Conservation (phyloP, 2,113 vertebrate species). For the Neodon shergylaensis region DNA sequence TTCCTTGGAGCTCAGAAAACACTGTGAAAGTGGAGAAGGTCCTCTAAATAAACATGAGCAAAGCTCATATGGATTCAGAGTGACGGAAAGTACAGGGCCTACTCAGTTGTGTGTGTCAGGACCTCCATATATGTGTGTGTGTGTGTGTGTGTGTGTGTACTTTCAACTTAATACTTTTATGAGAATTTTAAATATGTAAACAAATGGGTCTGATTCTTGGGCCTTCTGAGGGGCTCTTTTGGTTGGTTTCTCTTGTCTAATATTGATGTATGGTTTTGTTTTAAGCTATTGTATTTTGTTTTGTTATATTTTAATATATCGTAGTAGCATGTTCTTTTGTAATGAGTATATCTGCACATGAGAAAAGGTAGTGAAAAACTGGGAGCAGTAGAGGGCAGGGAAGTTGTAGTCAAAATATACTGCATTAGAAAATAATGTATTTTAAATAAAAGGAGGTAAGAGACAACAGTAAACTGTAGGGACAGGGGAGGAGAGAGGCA, state of each 20-base stretch:
- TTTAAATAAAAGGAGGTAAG: too few relatives aligned
- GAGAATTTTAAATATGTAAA: too few relatives aligned
- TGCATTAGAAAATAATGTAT: neutral
- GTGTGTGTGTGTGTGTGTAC: too few relatives aligned
- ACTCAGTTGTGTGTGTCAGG: too few relatives aligned
- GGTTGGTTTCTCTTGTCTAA: neutral
- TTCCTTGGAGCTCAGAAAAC: neutral
- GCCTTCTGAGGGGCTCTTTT: neutral
- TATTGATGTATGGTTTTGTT: neutral
- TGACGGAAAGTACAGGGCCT: neutral
- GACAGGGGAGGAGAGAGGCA: neutral
- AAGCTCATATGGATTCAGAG: neutral
- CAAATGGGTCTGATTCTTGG: neutral
- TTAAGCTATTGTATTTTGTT: neutral
- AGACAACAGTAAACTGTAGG: too few relatives aligned
- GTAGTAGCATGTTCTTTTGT: neutral
- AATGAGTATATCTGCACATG: neutral
- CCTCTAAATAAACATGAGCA: neutral
- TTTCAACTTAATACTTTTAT: too few relatives aligned
- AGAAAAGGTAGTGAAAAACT: neutral
- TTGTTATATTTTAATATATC: neutral
- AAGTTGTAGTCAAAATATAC: neutral
- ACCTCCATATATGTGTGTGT: too few relatives aligned
- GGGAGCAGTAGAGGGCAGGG: neutral
- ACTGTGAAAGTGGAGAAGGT: neutral